Conservation (phyloP, 2,113 vertebrate genomes). For the Casuarius casuarius region DNA sequence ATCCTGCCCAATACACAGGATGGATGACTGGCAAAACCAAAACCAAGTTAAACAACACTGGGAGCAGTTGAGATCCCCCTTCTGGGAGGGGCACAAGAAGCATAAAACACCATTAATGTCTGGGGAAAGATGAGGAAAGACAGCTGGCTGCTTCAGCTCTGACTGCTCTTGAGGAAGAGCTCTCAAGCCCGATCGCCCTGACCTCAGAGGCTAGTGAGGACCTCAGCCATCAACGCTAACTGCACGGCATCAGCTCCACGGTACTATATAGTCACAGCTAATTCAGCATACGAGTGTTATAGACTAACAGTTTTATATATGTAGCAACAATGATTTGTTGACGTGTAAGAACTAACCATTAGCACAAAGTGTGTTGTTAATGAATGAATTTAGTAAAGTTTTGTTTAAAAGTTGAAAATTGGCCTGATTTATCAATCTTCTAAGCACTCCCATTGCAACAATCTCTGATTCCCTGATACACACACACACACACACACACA, state of each 20-base stretch:
- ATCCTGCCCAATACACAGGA: background rate
- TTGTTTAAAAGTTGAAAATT: background rate
- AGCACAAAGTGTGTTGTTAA: background rate
- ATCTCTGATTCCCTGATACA: background rate
- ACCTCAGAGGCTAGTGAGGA: background rate
- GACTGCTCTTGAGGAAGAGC: background rate
- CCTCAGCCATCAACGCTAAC: accelerated
- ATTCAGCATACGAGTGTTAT: accelerated
- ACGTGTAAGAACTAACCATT: background rate
- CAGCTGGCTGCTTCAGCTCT: background rate
- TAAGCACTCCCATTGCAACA: background rate
- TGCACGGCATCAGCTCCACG: background rate
- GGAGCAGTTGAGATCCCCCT: background rate
- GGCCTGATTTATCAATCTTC: background rate
- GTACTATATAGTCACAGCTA: background rate
- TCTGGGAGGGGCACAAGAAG: no score
- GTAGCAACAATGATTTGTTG: background rate
- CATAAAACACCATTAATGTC: background rate
- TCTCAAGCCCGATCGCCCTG: background rate
- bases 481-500: background rate
- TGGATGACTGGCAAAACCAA: background rate
- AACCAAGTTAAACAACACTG: background rate
- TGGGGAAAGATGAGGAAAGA: background rate
- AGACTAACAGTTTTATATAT: background rate
- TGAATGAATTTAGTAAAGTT: background rate